phyloP scores from a whole-genome alignment of 1,140 invertebrate species.

The Drosophila funebris region DNA sequence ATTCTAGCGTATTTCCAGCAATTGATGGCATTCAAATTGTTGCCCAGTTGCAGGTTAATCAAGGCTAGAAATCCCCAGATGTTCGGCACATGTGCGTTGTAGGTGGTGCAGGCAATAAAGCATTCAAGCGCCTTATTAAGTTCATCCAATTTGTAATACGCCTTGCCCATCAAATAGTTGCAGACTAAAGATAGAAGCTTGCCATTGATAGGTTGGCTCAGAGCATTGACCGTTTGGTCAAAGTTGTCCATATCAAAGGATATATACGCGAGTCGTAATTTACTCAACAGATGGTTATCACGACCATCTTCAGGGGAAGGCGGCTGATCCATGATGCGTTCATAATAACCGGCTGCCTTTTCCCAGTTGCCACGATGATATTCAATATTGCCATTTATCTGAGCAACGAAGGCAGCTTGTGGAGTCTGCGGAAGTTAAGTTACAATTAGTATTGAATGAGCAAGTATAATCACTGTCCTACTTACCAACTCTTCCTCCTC shows the following conservation, averaged over 20 bases:
- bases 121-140: constrained; percentile 24
- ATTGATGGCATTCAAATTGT: constrained; percentile 59
- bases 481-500: constrained; percentile 21
- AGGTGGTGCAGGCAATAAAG: constrained; percentile 46
- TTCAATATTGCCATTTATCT: constrained; percentile 70
- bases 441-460: background rate
- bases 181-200: constrained; percentile 10
- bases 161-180: constrained; percentile 54
- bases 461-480: background rate
- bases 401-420: constrained; percentile 31
- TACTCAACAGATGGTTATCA: constrained; percentile 40
- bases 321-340: background rate
- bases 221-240: constrained; percentile 26
- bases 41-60: constrained; percentile 53
- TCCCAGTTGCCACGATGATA: constrained; percentile 38
- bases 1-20: constrained; percentile 74
- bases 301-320: background rate
- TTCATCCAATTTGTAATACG: constrained; percentile 50
- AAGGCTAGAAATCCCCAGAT: constrained; percentile 68
- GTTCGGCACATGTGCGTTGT: constrained; percentile 57
- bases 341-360: constrained; percentile 41
- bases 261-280: constrained; percentile 55
- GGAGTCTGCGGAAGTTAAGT: background rate
- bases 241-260: constrained; percentile 42
- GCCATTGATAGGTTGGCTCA: background rate